These are phyloP conservation scores for Miniopterus natalensis DNA, from an alignment of 2,113 vertebrate species.

Conservation along the genomic window DNA sequence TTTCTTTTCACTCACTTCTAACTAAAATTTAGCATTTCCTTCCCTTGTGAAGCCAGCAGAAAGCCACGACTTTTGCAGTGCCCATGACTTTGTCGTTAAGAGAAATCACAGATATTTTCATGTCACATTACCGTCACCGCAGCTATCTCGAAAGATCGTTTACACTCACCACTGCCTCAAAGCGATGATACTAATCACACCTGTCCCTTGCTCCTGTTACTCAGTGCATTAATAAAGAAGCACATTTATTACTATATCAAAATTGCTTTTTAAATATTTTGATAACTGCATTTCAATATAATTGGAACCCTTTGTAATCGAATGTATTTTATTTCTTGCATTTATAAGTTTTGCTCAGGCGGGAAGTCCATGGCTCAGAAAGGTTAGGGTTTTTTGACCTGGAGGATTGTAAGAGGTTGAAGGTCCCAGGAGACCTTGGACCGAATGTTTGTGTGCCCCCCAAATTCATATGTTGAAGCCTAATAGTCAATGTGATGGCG, in stretches of 20 bases:
- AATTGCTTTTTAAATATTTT: conserved; percentile 58
- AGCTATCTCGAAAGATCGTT: not conserved
- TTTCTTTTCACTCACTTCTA: not conserved
- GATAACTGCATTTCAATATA: conserved; percentile 9
- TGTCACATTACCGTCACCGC: not conserved
- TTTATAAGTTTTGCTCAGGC: conserved; percentile 34
- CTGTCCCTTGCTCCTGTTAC: not conserved
- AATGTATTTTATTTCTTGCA: not conserved
- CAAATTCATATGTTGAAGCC: not conserved
- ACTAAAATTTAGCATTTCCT: conserved; percentile 1
- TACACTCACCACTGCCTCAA: not conserved
- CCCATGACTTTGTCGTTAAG: not conserved
- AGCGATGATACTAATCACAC: conserved; percentile 54
- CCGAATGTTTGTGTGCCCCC: not conserved
- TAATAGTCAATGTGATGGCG: not conserved
- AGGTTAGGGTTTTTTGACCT: not conserved
- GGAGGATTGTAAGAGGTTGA: not conserved
- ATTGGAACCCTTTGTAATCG: conserved; percentile 22
- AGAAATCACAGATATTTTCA: conserved; percentile 60
- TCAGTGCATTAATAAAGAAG: conserved; percentile 27
- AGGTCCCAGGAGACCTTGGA: not conserved
- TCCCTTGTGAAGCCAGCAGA: not conserved
- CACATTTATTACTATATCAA: conserved; percentile 6
- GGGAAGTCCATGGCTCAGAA: not conserved
- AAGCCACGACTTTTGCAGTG: not conserved